Evolutionary conservation across 2,797 vertebrate genomes (phyloP).

Genomic region (Xenentodon cancila): DNA sequence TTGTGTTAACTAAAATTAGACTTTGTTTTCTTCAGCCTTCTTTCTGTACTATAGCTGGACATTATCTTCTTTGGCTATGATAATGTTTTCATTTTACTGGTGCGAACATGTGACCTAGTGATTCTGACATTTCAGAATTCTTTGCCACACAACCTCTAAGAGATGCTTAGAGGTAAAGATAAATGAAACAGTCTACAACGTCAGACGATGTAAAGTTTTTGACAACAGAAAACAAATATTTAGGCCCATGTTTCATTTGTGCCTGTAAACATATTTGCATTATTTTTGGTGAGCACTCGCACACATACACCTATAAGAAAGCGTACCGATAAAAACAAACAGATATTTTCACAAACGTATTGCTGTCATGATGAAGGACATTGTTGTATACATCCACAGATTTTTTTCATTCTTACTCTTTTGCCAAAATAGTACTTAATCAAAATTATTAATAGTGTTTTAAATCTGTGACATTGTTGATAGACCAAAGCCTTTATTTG

Average conservation of each 20-base stretch:
- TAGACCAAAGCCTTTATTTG: slow-evolving; percentile 32
- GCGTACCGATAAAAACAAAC: neutral
- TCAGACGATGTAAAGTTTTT: slow-evolving; percentile 4
- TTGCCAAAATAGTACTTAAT: too few relatives aligned
- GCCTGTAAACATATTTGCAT: slow-evolving; percentile 6
- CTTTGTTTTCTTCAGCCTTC: slow-evolving; percentile 17
- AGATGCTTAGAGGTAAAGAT: too few relatives aligned
- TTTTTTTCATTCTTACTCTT: neutral
- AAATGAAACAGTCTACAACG: too few relatives aligned
- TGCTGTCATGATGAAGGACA: too few relatives aligned
- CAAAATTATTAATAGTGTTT: neutral
- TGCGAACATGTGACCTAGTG: too few relatives aligned
- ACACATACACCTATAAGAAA: neutral
- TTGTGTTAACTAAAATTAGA: slow-evolving; percentile 6
- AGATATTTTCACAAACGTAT: neutral
- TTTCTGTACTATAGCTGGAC: too few relatives aligned
- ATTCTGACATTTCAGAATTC: too few relatives aligned
- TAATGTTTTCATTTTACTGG: too few relatives aligned
- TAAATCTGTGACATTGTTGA: neutral
- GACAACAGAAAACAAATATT: slow-evolving; percentile 4
- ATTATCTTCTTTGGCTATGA: too few relatives aligned
- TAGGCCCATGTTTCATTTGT: slow-evolving; percentile 1
- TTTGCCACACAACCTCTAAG: too few relatives aligned
- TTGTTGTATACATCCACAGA: too few relatives aligned
- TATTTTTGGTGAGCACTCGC: neutral